These are phyloP conservation scores for Cyprinodon brontotheroides DNA, from an alignment of 2,113 vertebrate species.

Conservation along the genomic window DNA sequence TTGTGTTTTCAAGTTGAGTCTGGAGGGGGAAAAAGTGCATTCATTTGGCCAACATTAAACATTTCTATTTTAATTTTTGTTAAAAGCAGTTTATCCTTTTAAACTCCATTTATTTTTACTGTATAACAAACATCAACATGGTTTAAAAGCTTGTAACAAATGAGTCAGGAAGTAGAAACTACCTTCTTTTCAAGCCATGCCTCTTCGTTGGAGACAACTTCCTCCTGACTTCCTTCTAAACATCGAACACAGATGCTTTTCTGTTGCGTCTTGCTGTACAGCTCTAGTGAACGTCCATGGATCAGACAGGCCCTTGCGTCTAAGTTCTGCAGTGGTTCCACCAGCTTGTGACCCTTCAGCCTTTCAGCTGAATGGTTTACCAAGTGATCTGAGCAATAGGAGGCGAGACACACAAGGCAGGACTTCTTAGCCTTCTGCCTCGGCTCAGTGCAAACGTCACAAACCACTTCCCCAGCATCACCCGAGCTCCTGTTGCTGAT, in stretches of 20 bases:
- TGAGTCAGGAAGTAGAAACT: background rate
- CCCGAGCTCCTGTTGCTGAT: background rate
- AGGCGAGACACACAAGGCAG: conserved; percentile 89
- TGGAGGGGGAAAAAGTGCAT: conserved; percentile 9
- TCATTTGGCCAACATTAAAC: background rate
- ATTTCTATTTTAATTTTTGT: background rate
- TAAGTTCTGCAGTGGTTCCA: conserved; percentile 85
- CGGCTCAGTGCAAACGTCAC: too few relatives aligned
- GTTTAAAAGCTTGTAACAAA: background rate
- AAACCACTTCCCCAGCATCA: too few relatives aligned
- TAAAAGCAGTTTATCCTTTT: too few relatives aligned
- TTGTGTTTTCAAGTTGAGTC: conserved; percentile 36
- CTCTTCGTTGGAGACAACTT: conserved; percentile 50
- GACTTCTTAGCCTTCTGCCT: conserved; percentile 86
- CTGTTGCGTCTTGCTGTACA: conserved; percentile 83
- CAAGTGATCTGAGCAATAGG: conserved; percentile 88
- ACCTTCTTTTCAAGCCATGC: conserved; percentile 66
- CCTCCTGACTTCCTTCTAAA: conserved; percentile 61
- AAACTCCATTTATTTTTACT: too few relatives aligned
- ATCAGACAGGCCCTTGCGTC: conserved; percentile 81
- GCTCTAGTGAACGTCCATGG: conserved; percentile 90
- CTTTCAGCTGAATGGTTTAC: conserved; percentile 80
- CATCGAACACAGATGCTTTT: conserved; percentile 89
- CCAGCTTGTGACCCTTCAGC: conserved; percentile 87
- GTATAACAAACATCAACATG: background rate